Evolutionary conservation across 2,113 vertebrate species (phyloP), one percentile per base, ranked within the genome.

Genomic region (Lophotis ruficrista): DNA sequence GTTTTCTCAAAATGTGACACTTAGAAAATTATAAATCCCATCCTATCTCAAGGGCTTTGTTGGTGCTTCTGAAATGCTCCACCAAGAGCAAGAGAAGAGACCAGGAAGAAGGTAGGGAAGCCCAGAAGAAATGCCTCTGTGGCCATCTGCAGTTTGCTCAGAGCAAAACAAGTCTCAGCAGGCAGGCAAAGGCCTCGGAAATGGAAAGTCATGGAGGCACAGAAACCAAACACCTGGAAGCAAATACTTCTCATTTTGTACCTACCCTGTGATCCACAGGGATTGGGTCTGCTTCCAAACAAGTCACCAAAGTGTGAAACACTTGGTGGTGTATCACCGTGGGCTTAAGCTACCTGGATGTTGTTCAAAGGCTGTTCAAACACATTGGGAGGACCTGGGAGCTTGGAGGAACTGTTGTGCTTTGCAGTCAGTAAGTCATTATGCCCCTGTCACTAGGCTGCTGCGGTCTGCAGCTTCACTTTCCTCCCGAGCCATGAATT

Each of bases 91-190:
- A 60, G 71, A 85, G 18, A 31, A 58, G 19, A 64, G 17, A 70
- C 20, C 35, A 69, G 64, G 37, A 83, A 48, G 62, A 45, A 89
- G 53, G 54, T 33, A 75, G 66, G 51, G 48, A 90, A 83, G 60
- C 43, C 68, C 41, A 48, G 61, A 66, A 95, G 80, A 87, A 94
- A 43, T 73, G 31, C 68, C 72, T 94, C 90, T 62, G 8, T 70
- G 89, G 68, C 58, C 4, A 14, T 76, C 68, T 95, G 83, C 71
- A 93, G 25, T 18, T 80, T 92, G 78, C 62, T 83, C 66, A 77
- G 54, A 73, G 58, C n/a, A 58, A 62, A 93, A 81, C 95, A 95
- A 70, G 94, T 89, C 83, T 68, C 37, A 57, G 71, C 93, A 93
- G 56, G 93, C 68, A 89, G 83, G 37, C n/a, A 50, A 77, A 80